Evolutionary conservation across 2,113 vertebrate genomes (phyloP), one percentile per base, ranked within the genome.

Genomic region (Bagarius yarrelli): DNA sequence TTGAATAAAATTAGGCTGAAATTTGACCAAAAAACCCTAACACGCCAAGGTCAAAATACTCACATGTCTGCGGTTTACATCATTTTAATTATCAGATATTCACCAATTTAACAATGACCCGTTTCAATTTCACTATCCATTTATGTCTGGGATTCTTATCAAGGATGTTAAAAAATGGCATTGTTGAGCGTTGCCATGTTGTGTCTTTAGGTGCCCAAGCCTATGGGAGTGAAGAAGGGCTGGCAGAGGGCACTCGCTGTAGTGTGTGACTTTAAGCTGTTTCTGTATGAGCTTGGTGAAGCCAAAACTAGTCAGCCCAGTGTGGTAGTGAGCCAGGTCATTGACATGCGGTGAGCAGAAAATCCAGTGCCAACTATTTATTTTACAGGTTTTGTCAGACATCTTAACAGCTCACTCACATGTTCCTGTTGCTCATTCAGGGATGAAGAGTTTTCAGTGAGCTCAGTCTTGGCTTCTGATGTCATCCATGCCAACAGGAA

Each of bases 371-470:
- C 4, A 32, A 9, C 27, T 21, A 9, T 18, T 19, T 23, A 4
- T 40, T n/a, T 50, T 16, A 47, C n/a, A 27, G 2, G 1, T 30
- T 19, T 53, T 30, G 3, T 50, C 18, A 56, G 30, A 50, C 23
- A 36, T 23, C 19, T 64, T n/a, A 69, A 69, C 18, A 25, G 11
- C 27, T 69, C 21, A 32, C 19, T 50, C 19, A 53, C 13, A 11
- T 76, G 21, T 50, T 61, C n/a, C 21, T 67, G n/a, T 53, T 53
- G 27, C 25, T 55, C 4, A 12, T 81, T 86, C 47, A 99, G 98
- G 92, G 98, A 99, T 85, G 98, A 99, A 89, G 97, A 99, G 90
- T 99, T 99, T 89, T 98, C 97, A 9, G 97, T 98, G 88, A 98
- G 97, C 85, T 96, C 97, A n/a, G 98, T 99, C 79, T 87, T 99